These are phyloP conservation scores for Galeruca laticollis DNA, from an alignment of 2,888 invertebrate species.

Conservation along the genomic window DNA sequence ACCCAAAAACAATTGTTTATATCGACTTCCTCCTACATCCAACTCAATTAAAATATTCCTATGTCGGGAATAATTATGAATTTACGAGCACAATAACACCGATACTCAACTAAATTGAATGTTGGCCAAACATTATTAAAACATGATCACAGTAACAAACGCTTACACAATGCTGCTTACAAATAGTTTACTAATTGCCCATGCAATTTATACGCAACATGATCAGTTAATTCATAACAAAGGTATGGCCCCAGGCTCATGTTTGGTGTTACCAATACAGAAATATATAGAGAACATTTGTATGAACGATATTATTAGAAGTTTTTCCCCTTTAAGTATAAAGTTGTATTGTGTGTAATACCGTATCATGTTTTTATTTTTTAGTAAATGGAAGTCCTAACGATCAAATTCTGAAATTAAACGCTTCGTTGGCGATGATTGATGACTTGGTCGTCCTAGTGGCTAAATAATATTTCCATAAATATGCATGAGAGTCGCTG, in stretches of 20 bases:
- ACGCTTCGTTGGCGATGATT: conserved; percentile 27
- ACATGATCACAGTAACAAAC: background rate
- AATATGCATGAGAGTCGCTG: conserved; percentile 46
- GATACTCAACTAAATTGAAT: no score
- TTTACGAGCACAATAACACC: no score
- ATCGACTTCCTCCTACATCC: no score
- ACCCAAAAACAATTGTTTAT: no score
- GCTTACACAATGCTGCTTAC: background rate
- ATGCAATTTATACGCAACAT: background rate
- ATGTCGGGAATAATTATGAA: no score
- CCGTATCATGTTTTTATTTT: background rate
- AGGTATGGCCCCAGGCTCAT: background rate
- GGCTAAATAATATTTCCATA: conserved; percentile 44
- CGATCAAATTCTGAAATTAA: conserved; percentile 11
- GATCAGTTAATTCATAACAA: background rate
- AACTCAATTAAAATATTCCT: no score
- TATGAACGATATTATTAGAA: no score
- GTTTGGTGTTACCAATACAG: background rate
- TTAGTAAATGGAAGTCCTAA: background rate
- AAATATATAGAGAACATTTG: no score
- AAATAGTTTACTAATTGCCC: conserved; percentile 1
- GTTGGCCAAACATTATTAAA: background rate
- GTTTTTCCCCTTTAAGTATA: no score
- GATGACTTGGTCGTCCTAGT: conserved; percentile 27
- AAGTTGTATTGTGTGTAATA: no score